Base-by-base conservation (phyloP, 2,888 invertebrate genomes). In the Liodrosophila aerea region DNA sequence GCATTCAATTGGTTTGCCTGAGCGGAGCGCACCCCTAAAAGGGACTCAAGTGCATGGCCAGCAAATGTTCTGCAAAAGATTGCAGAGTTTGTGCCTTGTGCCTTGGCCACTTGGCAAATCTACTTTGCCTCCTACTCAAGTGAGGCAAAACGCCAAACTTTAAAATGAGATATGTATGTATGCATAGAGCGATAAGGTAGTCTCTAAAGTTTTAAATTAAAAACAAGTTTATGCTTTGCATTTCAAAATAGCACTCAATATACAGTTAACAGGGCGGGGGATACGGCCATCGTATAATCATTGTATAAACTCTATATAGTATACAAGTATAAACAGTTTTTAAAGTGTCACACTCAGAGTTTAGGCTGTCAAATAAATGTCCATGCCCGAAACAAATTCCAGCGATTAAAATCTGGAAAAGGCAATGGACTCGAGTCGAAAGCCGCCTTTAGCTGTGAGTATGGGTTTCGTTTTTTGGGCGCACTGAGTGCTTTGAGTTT, bases 311-410 rank as follows among this genome's bases (percentile, higher is more conserved):
- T 22, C 22, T n/a, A n/a, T n/a, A n/a, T n/a, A n/a, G 64, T 54
- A 62, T 69, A 41, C 33, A 30, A n/a, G 22, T 43, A 74, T 68
- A 70, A 68, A 61, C 51, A 50, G 64, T 70, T 73, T 73, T 60
- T 63, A 74, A 84, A 68, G 80, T 87, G 86, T 82, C 76, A 73
- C 73, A 71, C 68, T 73, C 67, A 56, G 69, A 84, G 73, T 71
- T 77, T 62, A 15, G 57, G 53, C 52, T 87, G 87, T 86, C 76
- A 76, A 66, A 86, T 82, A 76, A 84, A 86, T 81, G 65, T 53
- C 41, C 44, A 45, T 51, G 60, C 29, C 59, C 56, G 16, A 60
- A 65, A 65, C 64, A 45, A 73, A 73, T 64, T 65, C 65, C 58
- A 46, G 51, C 62, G 85, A 81, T 84, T 73, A 53, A 64, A 64